Evolutionary conservation across 2,888 invertebrate species (phyloP), one percentile per base, ranked within the genome.

Genomic region (Galeopsomyia nigrocyanea): DNA sequence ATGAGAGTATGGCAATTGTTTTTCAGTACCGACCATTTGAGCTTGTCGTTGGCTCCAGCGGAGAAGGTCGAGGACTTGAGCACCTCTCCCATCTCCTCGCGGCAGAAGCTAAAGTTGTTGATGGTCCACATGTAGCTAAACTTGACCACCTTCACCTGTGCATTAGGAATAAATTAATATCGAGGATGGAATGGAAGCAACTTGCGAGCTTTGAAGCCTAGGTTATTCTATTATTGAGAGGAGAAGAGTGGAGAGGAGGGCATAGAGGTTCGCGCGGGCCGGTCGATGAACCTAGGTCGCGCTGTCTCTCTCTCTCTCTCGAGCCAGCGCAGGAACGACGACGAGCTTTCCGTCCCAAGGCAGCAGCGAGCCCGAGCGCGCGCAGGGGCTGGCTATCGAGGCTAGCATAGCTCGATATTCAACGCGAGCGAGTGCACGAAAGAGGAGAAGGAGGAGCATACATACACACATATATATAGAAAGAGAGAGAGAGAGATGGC

Each of bases 81-180:
- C 82, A 99, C 99, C 91, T 99, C 99, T 82, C 99, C 99, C 99
- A 99, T 99, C 90, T 99, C 99, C 90, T 99, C 99, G 82, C 99
- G 95, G 90, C 99, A 99, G 90, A 99, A 99, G 90, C 98, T 98
- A 90, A 99, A 99, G 92, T 99, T 99, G 90, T 99, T 99, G 90
- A 99, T 99, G 87, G 99, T 99, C 99, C 99, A 99, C 97, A 99
- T 99, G 89, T 99, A 99, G 89, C 98, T 98, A 92, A 99, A 99
- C 90, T 99, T 99, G 82, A 99, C 97, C 89, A 99, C 99, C 93
- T 99, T 99, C 88, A 99, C 98, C 97, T 98, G 93, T 80, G 82
- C 80, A 84, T 78, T 3, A 5, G 3, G 26, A 26, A 84, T 67
- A 85, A 84, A 26, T 26, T 26, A 26, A 26, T 26, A 26, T 2